phyloP scores from a whole-genome alignment of 2,113 vertebrate species.

The Chamaea fasciata region DNA sequence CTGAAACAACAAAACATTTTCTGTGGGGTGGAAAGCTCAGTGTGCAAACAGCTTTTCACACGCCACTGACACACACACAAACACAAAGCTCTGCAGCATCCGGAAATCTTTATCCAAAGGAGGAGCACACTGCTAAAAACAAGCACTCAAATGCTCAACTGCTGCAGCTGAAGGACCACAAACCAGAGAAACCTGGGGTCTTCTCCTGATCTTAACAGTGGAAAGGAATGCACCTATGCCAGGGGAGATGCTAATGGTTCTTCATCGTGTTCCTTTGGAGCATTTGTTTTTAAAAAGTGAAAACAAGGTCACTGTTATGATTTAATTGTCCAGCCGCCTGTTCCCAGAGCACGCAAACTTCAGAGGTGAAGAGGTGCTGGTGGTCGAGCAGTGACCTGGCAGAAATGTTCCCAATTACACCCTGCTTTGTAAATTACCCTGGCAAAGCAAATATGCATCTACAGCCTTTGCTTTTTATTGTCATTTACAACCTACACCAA shows the following conservation, averaged over 20 bases:
- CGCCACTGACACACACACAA: neutral
- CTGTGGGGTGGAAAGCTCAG: too few relatives aligned
- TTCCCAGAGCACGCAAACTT: neutral
- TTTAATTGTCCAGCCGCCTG: neutral
- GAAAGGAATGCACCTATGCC: accelerated
- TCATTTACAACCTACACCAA: neutral
- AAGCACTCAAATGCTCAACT: neutral
- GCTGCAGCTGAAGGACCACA: neutral
- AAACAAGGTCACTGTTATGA: neutral
- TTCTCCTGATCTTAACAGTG: neutral
- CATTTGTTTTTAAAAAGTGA: neutral
- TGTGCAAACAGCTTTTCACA: neutral
- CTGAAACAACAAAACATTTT: neutral
- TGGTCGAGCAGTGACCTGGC: neutral
- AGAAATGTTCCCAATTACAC: neutral
- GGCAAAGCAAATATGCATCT: neutral
- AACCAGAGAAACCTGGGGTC: neutral
- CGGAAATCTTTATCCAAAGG: neutral
- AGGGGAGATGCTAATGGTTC: neutral
- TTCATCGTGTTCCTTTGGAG: neutral
- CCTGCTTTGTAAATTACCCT: neutral
- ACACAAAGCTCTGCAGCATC: neutral
- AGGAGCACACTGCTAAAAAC: neutral
- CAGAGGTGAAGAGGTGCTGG: neutral
- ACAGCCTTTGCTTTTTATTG: neutral